Evolutionary conservation across 2,888 invertebrate genomes (phyloP), one percentile per base, ranked within the genome.

Genomic region (Automeris io): DNA sequence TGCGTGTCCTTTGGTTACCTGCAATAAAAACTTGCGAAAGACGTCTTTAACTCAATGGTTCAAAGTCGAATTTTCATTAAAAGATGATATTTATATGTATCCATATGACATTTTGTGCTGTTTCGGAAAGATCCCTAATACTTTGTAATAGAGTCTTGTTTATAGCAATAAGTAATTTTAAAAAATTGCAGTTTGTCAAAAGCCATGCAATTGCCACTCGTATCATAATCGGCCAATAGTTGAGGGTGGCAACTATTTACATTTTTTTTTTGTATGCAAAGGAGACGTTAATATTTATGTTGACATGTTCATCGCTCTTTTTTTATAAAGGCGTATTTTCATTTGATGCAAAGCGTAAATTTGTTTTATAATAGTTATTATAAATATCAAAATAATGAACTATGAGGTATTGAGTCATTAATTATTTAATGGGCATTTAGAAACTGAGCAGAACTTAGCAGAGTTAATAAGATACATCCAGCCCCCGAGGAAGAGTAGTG

Each of bases 211-310:
- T 76, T 76, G 70, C 72, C 70, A 68, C 77, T 78, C 62, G 64
- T 66, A 63, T 68, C 64, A 69, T 72, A 73, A 75, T 73, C 60
- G 57, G 46, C 42, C 53, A 51, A 54, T 51, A 53, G 57, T 45
- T 47, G 51, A 61, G 64, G 70, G 67, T 64, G 66, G 51, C 53
- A 57, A 61, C 51, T 71, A 71, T 75, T 79, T 74, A 68, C 59
- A 70, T 61, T 72, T 73, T 70, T 72, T 68, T 57, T 65, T 55
- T 69, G 50, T 68, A 69, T 68, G 65, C 60, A 65, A 70, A 70
- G 62, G 69, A 70, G 72, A 61, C 45, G 54, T 64, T 62, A 65
- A 61, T 58, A 59, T 64, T 62, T 59, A 67, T 67, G 61, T 65
- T 67, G 60, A 62, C 54, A 51, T 52, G 49, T 46, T 46, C 52